A percentile compares a stretch with the other conserved stretches of the same genome.
These are phyloP conservation scores for Cephus cinctus DNA, from an alignment of 1,140 invertebrate genomes.

Conservation along the genomic window DNA sequence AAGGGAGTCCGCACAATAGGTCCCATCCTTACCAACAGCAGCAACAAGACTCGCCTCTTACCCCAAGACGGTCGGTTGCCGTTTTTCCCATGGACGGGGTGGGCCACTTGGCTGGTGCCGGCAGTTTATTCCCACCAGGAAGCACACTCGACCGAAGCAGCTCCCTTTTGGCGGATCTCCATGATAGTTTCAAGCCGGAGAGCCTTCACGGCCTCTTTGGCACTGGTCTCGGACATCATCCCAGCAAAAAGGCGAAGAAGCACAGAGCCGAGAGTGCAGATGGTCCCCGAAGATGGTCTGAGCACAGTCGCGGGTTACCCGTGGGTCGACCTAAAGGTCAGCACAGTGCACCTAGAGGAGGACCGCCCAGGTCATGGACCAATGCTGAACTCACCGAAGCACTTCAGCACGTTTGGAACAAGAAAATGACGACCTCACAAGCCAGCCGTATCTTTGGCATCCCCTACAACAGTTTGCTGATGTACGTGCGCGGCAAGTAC, in stretches of 20 bases:
- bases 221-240: slow-evolving; percentile 29
- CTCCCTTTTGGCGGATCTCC: slow-evolving; percentile 39
- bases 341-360: slow-evolving; percentile 83
- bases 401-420: slow-evolving; percentile 88
- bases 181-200: slow-evolving; percentile 50
- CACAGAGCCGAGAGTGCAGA: slow-evolving; percentile 38
- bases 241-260: slow-evolving; percentile 36
- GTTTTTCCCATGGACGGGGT: slow-evolving; percentile 46
- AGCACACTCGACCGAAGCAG: slow-evolving; percentile 33
- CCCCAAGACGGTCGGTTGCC: slow-evolving; percentile 31
- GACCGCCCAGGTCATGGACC: slow-evolving; percentile 86
- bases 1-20: slow-evolving; percentile 37
- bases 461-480: slow-evolving; percentile 85
- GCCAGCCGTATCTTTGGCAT: slow-evolving; percentile 87
- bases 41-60: slow-evolving; percentile 34
- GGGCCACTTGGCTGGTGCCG: slow-evolving; percentile 28
- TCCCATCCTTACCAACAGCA: slow-evolving; percentile 28
- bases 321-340: slow-evolving; percentile 79
- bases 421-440: slow-evolving; percentile 92
- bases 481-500: slow-evolving; percentile 91
- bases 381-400: slow-evolving; percentile 87
- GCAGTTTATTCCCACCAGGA: slow-evolving; percentile 41
- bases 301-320: slow-evolving; percentile 40
- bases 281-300: slow-evolving; percentile 41
- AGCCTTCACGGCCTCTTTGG: slow-evolving; percentile 44